Evolutionary conservation across 1,140 invertebrate species (phyloP).

Genomic region (Sarcophaga peregrina): DNA sequence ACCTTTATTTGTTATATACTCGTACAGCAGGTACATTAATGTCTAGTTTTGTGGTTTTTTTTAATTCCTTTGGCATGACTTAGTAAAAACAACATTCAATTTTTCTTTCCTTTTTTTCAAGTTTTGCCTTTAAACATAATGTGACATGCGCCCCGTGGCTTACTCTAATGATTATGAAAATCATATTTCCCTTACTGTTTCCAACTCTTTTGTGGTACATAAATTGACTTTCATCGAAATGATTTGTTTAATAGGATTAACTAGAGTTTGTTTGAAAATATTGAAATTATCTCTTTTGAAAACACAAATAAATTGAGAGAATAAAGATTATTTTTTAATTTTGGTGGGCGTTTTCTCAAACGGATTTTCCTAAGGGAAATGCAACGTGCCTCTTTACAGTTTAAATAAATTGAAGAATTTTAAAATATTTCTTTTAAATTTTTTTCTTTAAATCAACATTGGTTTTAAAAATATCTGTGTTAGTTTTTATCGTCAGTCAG

Average conservation of each 20-base stretch:
- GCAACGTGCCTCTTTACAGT: no score
- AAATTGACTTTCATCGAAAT: constrained; percentile 46
- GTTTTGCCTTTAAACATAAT: constrained; percentile 50
- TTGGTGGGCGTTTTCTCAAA: neutral
- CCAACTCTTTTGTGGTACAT: neutral
- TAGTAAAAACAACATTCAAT: neutral
- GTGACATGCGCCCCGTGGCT: constrained; percentile 66
- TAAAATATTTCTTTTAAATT: no score
- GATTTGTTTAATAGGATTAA: constrained; percentile 55
- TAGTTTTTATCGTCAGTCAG: no score
- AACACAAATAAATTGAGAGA: neutral
- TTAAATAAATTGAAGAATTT: no score
- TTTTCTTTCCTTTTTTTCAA: constrained; percentile 21
- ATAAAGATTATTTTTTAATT: neutral
- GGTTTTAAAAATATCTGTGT: no score
- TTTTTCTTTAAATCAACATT: no score
- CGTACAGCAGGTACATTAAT: constrained; percentile 22
- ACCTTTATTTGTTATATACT: neutral
- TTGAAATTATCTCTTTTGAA: constrained; percentile 52
- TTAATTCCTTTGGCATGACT: constrained; percentile 27
- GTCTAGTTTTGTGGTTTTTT: constrained; percentile 26
- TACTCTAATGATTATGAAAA: constrained; percentile 66
- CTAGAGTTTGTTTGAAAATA: constrained; percentile 64
- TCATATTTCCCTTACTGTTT: constrained; percentile 48
- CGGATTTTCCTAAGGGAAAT: neutral